Evolutionary conservation across 2,888 invertebrate species (phyloP), one percentile per base, ranked within the genome.

Genomic region (Lasioglossum vierecki): DNA sequence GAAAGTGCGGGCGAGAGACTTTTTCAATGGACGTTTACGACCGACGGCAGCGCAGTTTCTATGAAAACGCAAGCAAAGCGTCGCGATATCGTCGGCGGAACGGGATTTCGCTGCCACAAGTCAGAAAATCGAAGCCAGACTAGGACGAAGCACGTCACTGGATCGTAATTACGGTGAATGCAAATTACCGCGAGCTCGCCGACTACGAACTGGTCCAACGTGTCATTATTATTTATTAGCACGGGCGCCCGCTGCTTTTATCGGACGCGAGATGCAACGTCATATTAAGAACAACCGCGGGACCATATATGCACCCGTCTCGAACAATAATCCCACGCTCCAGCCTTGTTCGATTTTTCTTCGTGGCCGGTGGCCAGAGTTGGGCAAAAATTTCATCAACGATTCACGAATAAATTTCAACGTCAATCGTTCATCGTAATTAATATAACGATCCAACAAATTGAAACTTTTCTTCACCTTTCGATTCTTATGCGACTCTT

Each of bases 141-240:
- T 11, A 41, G 66, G 49, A 41, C 63, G n/a, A 72, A 30, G 49
- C n/a, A 35, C 84, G 68, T 11, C 22, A 35, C 63, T 79, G 83
- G 76, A 82, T 82, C 74, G 80, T 75, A 87, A 88, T 88, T 87
- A 83, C 76, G 68, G 79, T 66, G 46, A 82, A 88, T 82, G 80
- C 85, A 88, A 87, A 88, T 85, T 85, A 76, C 76, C 75, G 39
- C 68, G 41, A 76, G 39, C 77, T 78, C 82, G 49, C 75, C 60
- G 30, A 57, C 82, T 30, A 74, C 68, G 80, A 83, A 83, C 85
- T 83, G 83, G 81, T 82, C 49, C 80, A 72, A 83, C 87, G 83
- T 85, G 80, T 87, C 85, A 85, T 88, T 85, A 85, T 83, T 85
- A 82, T 85, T 87, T 85, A 85, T 82, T 81, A 85, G 81, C 80